Base-by-base conservation (phyloP, 2,888 invertebrate species). In the Diarsia mendica region DNA sequence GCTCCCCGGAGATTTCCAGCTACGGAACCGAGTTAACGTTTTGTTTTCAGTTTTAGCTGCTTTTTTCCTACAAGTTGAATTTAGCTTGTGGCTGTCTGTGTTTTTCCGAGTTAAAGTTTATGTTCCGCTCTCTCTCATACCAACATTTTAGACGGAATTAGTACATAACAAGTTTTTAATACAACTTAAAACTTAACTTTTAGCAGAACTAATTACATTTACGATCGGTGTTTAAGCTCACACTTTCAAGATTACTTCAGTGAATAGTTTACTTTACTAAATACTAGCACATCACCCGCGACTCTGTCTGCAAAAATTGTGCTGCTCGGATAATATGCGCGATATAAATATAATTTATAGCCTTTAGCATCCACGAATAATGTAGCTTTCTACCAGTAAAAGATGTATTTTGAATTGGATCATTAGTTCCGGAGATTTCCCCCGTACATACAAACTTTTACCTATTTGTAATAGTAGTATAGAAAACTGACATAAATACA, bases 1-100 rank as follows among this genome's bases (percentile, higher is more conserved):
- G 92, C 94, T 93, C 94, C 89, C 93, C 85, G 87, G 94, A 93
- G 94, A 94, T 94, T 94, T 91, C 89, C 91, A 89, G 90, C 87
- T 80, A 91, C 92, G 89, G 91, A 94, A 93, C 93, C 90, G 89
- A 94, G 93, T 94, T 94, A 94, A 90, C 93, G 91, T 94, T 94
- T 93, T 92, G 91, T 90, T 91, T 92, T 89, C 88, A 88, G 89
- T 93, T 92, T 87, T 89, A 89, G 89, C 88, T 87, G 85, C 74
- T 90, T 94, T 94, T 93, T 94, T 93, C 89, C 86, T 85, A 85
- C 89, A 91, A 91, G 91, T 92, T 90, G 90, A 92, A 92, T 93
- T 91, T 91, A 91, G 93, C 91, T 92, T 91, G 92, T 89, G 92
- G 93, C 87, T 79, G 88, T 89, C 89, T 90, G 88, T 92, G 89